Evolutionary conservation across 2,113 vertebrate species (phyloP), one percentile per base, ranked within the genome.

Genomic region (Protomyctophum bolini): DNA sequence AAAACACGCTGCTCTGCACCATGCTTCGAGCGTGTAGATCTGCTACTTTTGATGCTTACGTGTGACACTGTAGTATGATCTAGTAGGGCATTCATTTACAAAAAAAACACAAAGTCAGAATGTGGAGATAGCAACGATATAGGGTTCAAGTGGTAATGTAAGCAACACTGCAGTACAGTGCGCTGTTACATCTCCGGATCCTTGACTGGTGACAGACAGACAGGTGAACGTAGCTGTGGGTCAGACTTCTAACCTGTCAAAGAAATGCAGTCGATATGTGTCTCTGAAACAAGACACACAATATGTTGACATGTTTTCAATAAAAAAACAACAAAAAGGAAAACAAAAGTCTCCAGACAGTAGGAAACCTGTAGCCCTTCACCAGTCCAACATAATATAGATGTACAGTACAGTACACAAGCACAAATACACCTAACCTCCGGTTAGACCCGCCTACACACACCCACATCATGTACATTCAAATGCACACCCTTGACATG

Each of bases 241-340:
- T 41, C 67, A 14, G 61, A 14, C 4, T 47, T 58, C 21, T 11
- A 21, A 41, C 48, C 52, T 7, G 48, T 14, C 69, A 15, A 9
- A 21, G 47, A 10, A 41, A 41, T 41, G 33, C 33, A 41, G n/a
- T 28, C 14, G 14, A 62, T 14, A 51, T 28, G 29, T 6, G 12
- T 33, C 70, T 72, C 70, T 6, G 33, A 64, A 75, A 69, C 46
- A 15, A 11, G 54, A 11, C 46, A 33, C 41, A 14, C 33, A 15
- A 58, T n/a, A 58, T 15, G 58, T 41, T 7, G 46, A 51, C 60
- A 58, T 59, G 55, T 58, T 63, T 63, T 10, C 73, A 54, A 52
- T 58, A 63, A 58, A 45, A 59, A 65, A 58, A 77, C 46, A 55
- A 77, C 55, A 14, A 55, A 58, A 15, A 41, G 58, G 66, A 49